Conservation (phyloP, 2,888 invertebrate genomes). For the Gari tellinella region DNA sequence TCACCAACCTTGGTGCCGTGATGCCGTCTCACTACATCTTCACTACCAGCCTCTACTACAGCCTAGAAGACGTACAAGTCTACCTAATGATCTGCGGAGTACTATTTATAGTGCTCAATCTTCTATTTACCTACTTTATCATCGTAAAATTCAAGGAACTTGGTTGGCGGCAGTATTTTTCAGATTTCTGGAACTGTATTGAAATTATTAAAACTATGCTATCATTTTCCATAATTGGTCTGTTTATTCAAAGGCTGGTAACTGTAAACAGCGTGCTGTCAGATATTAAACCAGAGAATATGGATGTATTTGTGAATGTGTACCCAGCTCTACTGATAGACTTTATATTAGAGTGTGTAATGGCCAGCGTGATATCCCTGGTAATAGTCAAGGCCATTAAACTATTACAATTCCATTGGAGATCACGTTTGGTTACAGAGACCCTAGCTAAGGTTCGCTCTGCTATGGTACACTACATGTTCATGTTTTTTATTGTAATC, state of each 20-base stretch:
- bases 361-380: conserved; percentile 62
- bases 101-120: conserved; percentile 60
- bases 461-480: conserved; percentile 45
- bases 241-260: conserved; percentile 65
- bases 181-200: conserved; percentile 63
- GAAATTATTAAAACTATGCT: conserved; percentile 63
- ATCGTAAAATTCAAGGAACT: conserved; percentile 48
- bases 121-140: conserved; percentile 60
- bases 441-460: conserved; percentile 45
- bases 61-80: conserved; percentile 49
- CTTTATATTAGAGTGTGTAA: conserved; percentile 59
- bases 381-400: conserved; percentile 67
- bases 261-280: conserved; percentile 45
- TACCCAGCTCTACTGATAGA: conserved; percentile 65
- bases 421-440: conserved; percentile 53
- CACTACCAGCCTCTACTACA: conserved; percentile 64
- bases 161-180: conserved; percentile 58
- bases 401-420: conserved; percentile 63
- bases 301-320: conserved; percentile 63
- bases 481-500: conserved; percentile 44
- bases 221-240: conserved; percentile 59
- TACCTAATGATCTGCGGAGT: conserved; percentile 61
- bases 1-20: conserved; percentile 58
- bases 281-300: conserved; percentile 33
- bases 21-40: conserved; percentile 63